Base-by-base conservation (phyloP, 23 tunicate species). In the Pegea sp. region DNA sequence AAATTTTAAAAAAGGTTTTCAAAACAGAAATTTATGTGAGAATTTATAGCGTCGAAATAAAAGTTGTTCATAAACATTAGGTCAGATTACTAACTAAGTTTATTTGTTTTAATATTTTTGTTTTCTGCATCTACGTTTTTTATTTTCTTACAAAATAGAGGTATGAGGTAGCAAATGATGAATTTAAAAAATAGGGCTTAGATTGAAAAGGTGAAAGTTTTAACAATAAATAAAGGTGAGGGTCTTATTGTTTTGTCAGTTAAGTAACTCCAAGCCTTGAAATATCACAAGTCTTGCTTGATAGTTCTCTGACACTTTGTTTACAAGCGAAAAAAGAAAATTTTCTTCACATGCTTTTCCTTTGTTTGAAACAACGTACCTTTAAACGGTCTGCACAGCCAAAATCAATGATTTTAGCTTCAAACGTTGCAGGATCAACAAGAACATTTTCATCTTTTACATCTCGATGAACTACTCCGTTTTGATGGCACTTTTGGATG, bases 371-470 rank as follows among this genome's bases (percentile, higher is more conserved):
- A 8, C 33, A 60, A 56, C 60, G 27, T 53, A 89, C 98, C 87
- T 78, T 89, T 61, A 78, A 11, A 22, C 62, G 53, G 20, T 90
- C 74, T 28, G 86, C 98, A 53, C 98, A 89, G 25, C 98, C 98
- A 28, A 89, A 89, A 50, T 89, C 98, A 31, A 89, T 89, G 33
- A 89, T 66, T 42, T 89, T 89, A 21, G 98, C 91, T 62, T 89
- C 91, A 3, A 68, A 66, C 51, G 84, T 84, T 57, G 69, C 76
- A 1, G 69, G 58, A 46, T 84, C 74, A 1, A 89, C 59, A 20
- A 89, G 81, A 5, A 89, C 79, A 48, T 89, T 89, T 57, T 89
- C 98, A 48, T 89, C 98, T 61, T 89, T 89, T 28, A 89, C 77
- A 33, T 89, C 98, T 0, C 98, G 68, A 33, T 89, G 98, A 8